phyloP scores from a whole-genome alignment of 92 coral and sea anemone species.

The Parazoanthus swiftii region DNA sequence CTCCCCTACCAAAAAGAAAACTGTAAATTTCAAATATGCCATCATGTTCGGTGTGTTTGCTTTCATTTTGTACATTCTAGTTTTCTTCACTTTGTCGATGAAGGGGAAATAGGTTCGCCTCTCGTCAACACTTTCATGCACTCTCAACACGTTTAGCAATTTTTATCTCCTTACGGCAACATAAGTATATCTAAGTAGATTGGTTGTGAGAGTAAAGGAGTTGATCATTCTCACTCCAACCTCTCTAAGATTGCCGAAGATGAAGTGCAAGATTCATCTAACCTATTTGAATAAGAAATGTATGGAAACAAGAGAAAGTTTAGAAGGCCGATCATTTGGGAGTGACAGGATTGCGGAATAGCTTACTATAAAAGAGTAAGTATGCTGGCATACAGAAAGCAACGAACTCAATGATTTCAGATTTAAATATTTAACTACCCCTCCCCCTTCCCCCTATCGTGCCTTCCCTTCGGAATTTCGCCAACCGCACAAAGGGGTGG shows the following conservation, averaged over 20 bases:
- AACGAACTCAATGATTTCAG: too few relatives aligned
- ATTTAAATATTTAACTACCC: too few relatives aligned
- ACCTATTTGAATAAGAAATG: too few relatives aligned
- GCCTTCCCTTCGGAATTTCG: too few relatives aligned
- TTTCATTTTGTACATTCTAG: constrained; percentile 17
- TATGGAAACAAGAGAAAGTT: not conserved
- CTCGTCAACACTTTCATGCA: not conserved
- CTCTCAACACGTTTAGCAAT: not conserved
- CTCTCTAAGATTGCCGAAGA: not conserved
- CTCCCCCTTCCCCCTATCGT: too few relatives aligned
- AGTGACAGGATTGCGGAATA: too few relatives aligned
- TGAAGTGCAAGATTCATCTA: too few relatives aligned
- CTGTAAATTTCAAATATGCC: constrained; percentile 6
- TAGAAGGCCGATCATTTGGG: not conserved
- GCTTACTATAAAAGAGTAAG: too few relatives aligned
- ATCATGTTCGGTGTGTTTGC: constrained; percentile 22
- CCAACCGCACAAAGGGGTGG: too few relatives aligned
- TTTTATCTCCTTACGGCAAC: not conserved
- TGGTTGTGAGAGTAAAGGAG: not conserved
- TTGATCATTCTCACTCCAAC: not conserved
- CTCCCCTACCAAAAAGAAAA: not conserved
- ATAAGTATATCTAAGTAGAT: too few relatives aligned
- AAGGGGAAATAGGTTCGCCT: not conserved
- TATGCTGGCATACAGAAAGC: too few relatives aligned
- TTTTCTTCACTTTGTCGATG: not conserved